phyloP scores from a whole-genome alignment of 2,797 vertebrate species.

The Toxotes lorentzi region DNA sequence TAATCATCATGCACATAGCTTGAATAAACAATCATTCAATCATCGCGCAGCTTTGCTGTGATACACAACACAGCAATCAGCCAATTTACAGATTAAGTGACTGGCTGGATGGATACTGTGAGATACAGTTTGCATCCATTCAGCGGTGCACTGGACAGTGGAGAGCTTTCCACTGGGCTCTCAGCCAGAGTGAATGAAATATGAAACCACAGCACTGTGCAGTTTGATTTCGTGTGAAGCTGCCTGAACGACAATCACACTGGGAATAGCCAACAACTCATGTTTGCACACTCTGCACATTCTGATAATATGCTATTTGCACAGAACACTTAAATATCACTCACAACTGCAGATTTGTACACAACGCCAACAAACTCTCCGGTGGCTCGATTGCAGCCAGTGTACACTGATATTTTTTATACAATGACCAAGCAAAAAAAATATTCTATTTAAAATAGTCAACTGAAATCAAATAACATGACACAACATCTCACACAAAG shows the following conservation, averaged over 20 bases:
- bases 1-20: slow-evolving; percentile 77
- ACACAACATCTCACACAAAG: neutral
- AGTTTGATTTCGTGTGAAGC: slow-evolving; percentile 18
- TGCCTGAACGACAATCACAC: slow-evolving; percentile 9
- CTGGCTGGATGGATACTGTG: slow-evolving; percentile 40
- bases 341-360: slow-evolving; percentile 9
- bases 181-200: slow-evolving; percentile 20
- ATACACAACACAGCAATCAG: slow-evolving; percentile 65
- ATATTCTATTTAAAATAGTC: neutral
- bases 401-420: neutral
- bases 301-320: slow-evolving; percentile 24
- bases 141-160: slow-evolving; percentile 6
- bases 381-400: neutral
- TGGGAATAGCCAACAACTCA: slow-evolving; percentile 11
- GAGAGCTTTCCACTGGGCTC: slow-evolving; percentile 32
- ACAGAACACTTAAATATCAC: slow-evolving; percentile 1
- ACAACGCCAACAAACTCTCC: neutral
- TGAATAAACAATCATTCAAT: slow-evolving; percentile 77
- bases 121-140: slow-evolving; percentile 47
- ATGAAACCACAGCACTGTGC: slow-evolving; percentile 32
- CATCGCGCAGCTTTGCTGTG: slow-evolving; percentile 51
- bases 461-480: neutral
- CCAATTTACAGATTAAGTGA: slow-evolving; percentile 66
- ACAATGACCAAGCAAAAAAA: neutral
- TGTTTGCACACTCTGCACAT: slow-evolving; percentile 28